Conservation (phyloP, 2,888 invertebrate genomes). For the Acleris emargana region DNA sequence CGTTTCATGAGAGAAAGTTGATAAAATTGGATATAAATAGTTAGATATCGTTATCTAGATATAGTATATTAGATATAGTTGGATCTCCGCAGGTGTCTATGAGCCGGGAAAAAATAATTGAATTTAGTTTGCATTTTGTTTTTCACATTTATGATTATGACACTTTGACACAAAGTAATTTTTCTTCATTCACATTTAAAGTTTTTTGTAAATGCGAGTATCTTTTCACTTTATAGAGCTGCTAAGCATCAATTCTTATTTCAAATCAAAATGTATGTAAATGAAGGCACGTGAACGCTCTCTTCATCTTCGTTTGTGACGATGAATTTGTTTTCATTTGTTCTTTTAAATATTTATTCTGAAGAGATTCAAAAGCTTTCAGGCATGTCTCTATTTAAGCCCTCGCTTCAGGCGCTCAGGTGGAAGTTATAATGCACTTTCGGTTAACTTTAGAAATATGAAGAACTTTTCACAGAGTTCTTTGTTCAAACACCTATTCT, state of each 20-base stretch:
- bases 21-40: too few relatives aligned
- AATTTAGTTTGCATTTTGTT: too few relatives aligned
- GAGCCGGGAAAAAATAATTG: too few relatives aligned
- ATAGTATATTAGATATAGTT: too few relatives aligned
- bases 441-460: slow-evolving; percentile 49
- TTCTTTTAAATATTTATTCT: slow-evolving; percentile 42
- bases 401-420: slow-evolving; percentile 48
- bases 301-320: not conserved
- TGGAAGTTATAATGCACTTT: slow-evolving; percentile 68
- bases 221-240: not conserved
- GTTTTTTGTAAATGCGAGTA: not conserved
- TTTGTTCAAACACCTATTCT: slow-evolving; percentile 37
- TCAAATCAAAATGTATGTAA: not conserved
- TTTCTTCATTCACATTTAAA: too few relatives aligned
- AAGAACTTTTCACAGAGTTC: slow-evolving; percentile 43
- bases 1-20: too few relatives aligned
- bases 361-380: slow-evolving; percentile 57
- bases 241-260: slow-evolving; percentile 6
- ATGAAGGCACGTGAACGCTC: not conserved
- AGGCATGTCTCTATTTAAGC: slow-evolving; percentile 52
- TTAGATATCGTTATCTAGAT: too few relatives aligned
- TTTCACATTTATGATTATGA: too few relatives aligned
- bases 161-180: too few relatives aligned
- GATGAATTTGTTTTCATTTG: slow-evolving; percentile 15
- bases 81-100: too few relatives aligned